phyloP scores from a whole-genome alignment of 2,888 invertebrate genomes.

The Polietes domitor region DNA sequence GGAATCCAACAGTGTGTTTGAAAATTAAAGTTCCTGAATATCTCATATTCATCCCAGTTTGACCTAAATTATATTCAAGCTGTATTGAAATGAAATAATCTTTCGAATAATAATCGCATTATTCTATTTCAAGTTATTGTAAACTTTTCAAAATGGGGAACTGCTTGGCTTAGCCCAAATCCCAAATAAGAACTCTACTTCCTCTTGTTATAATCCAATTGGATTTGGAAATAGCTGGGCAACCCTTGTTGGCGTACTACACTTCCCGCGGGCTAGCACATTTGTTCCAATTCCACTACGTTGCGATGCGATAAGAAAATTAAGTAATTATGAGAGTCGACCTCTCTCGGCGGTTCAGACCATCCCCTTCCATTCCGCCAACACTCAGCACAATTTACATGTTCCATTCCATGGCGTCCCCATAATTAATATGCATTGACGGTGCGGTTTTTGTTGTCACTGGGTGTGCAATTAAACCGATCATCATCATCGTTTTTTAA shows the following conservation, averaged over 20 bases:
- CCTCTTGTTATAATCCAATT: not conserved
- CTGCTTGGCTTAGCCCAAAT: too few relatives aligned
- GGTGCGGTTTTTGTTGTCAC: not conserved
- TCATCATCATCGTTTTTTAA: not conserved
- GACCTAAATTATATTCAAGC: too few relatives aligned
- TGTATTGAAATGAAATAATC: too few relatives aligned
- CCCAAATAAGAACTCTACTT: too few relatives aligned
- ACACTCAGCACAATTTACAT: not conserved
- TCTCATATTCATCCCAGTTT: too few relatives aligned
- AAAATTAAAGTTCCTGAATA: too few relatives aligned
- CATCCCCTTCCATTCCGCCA: not conserved
- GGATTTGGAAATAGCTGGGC: not conserved
- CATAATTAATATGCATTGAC: not conserved
- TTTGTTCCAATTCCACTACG: constrained; percentile 20
- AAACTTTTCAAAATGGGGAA: too few relatives aligned
- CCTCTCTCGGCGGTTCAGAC: not conserved
- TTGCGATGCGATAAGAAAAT: constrained; percentile 17
- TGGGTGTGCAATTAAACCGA: constrained; percentile 20
- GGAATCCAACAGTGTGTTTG: too few relatives aligned
- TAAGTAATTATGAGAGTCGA: constrained; percentile 35
- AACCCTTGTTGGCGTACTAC: not conserved
- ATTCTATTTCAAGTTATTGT: too few relatives aligned
- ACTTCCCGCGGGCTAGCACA: not conserved
- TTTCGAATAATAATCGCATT: too few relatives aligned
- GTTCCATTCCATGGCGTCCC: not conserved